Conservation (phyloP, 2,797 vertebrate species). For the Calcarius lapponicus region DNA sequence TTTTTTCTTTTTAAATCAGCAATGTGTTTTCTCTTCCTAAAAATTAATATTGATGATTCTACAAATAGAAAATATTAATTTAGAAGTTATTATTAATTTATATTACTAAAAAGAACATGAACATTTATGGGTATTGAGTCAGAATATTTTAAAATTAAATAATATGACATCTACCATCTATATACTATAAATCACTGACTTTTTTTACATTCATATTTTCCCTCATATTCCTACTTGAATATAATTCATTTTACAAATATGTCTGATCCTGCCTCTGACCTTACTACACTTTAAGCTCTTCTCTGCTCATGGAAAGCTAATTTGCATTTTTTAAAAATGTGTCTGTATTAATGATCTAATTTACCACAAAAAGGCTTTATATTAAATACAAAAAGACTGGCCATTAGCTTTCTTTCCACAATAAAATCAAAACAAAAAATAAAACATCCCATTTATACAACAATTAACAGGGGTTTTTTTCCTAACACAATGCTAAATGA, state of each 20-base stretch:
- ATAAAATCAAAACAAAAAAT: conserved; percentile 63
- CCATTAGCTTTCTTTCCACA: conserved; percentile 48
- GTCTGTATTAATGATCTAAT: conserved; percentile 56
- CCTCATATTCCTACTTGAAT: conserved; percentile 53
- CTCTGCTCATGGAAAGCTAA: conserved; percentile 59
- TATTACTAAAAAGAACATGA: conserved; percentile 14
- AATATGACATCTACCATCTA: conserved; percentile 33
- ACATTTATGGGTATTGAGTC: conserved; percentile 54
- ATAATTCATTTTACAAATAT: conserved; percentile 68
- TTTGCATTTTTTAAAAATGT: conserved; percentile 56
- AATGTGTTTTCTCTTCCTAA: neutral
- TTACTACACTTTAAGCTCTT: conserved; percentile 48
- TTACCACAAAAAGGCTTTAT: conserved; percentile 65
- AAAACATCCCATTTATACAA: conserved; percentile 50
- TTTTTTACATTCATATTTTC: conserved; percentile 51
- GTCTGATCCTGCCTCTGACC: conserved; percentile 57
- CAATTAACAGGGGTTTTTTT: neutral
- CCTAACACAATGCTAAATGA: conserved; percentile 44
- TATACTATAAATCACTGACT: conserved; percentile 49
- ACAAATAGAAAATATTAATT: conserved; percentile 41
- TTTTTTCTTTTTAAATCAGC: neutral
- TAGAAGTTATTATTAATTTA: conserved; percentile 23
- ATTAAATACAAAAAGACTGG: conserved; percentile 63
- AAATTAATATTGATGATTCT: conserved; percentile 10
- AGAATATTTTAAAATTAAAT: conserved; percentile 46